phyloP scores from a whole-genome alignment of 2,888 invertebrate species.

The Eremobia ochroleuca region DNA sequence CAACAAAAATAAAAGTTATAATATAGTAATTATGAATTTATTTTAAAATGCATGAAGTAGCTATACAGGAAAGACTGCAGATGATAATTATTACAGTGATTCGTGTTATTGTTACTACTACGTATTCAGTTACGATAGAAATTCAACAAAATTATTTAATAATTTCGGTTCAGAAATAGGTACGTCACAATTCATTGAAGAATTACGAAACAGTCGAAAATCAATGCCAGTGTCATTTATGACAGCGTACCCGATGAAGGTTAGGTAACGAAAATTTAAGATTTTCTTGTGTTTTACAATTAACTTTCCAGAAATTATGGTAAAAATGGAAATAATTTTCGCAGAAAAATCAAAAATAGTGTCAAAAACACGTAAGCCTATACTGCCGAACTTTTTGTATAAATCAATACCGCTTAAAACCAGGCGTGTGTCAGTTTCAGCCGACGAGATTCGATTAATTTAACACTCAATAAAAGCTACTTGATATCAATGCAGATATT shows the following conservation, averaged over 20 bases:
- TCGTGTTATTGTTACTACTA: too few species aligned
- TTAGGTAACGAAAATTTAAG: conserved; percentile 72
- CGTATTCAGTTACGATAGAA: background rate
- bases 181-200: background rate
- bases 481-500: conserved; percentile 8
- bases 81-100: too few species aligned
- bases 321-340: background rate
- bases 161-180: conserved; percentile 1
- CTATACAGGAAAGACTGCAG: too few species aligned
- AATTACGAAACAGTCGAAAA: conserved; percentile 67
- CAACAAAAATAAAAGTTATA: background rate
- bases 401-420: conserved; percentile 59
- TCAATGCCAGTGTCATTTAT: conserved; percentile 75
- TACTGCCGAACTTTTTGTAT: background rate
- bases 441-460: conserved; percentile 39
- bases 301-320: background rate
- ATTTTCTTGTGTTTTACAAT: conserved; percentile 48
- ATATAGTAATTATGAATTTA: background rate
- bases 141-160: background rate
- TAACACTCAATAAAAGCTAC: background rate
- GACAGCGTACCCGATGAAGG: conserved; percentile 66
- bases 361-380: conserved; percentile 27
- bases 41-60: background rate
- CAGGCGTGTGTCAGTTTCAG: conserved; percentile 39
- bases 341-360: background rate